Base-by-base conservation (phyloP, 2,888 invertebrate species). In the Drosophila fulvimacula region DNA sequence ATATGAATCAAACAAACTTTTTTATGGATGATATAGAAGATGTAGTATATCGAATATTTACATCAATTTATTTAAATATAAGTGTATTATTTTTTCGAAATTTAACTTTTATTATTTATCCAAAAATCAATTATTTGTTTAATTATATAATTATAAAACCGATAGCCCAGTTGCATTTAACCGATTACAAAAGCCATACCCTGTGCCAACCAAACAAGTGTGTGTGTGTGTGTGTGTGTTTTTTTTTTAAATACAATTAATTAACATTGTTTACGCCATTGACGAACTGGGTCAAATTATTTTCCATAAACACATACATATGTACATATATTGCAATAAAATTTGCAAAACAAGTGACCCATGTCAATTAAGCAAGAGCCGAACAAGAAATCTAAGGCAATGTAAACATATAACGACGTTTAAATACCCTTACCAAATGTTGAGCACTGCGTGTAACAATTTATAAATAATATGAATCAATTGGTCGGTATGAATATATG, bases 231-330 rank as follows among this genome's bases (percentile, higher is more conserved):
- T 48, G 17, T 13, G 17, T 51, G 57, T 30, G 30, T 30, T 36
- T 24, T 27, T 24, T 34, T 21, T 56, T 36, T 39, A 44, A 62
- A 73, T 60, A 68, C 36, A 78, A 78, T 73, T 79, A 85, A 82
- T 88, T 82, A 85, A 88, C 86, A 85, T 82, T 72, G 85, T 85
- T 85, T 66, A 70, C 68, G 82, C 88, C 63, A 73, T 79, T 76
- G 69, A 73, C 66, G 83, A 82, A 85, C 73, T 82, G 86, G 82
- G 82, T 65, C 51, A 69, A 44, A 67, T 44, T 39, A 53, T 73
- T 73, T 61, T 58, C 39, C 59, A 77, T 67, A 39, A 13, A 39
- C 34, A 48, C 17, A 34, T 19, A 39, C 13, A 19, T 38, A 49
- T 51, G 13, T 41, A 17, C 15, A 51, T n/a, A 44, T 19, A 32